Conservation (phyloP, 1,140 invertebrate genomes). For the Globodera ellingtonae region DNA sequence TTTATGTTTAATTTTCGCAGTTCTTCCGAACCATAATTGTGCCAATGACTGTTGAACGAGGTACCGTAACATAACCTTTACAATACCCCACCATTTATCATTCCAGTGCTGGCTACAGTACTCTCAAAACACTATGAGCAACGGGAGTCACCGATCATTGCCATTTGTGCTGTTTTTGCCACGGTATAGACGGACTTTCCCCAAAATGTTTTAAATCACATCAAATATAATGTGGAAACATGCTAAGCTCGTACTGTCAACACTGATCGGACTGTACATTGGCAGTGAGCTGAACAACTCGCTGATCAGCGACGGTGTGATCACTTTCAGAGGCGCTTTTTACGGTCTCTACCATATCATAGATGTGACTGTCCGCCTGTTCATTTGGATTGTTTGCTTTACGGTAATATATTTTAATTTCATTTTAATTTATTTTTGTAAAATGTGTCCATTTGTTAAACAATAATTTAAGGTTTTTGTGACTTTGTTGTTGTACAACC, state of each 20-base stretch:
- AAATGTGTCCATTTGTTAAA: not conserved
- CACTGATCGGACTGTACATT: constrained; percentile 28
- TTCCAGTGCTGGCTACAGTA: constrained; percentile 28
- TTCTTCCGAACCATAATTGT: constrained; percentile 31
- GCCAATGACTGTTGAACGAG: constrained; percentile 35
- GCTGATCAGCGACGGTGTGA: constrained; percentile 28
- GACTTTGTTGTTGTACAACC: constrained; percentile 32
- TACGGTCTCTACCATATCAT: constrained; percentile 36
- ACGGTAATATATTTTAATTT: not conserved
- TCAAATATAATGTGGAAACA: not conserved
- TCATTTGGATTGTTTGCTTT: constrained; percentile 37
- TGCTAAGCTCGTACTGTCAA: constrained; percentile 16
- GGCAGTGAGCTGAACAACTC: constrained; percentile 33
- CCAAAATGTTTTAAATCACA: too few relatives aligned
- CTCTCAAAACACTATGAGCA: constrained; percentile 32
- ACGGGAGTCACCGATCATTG: constrained; percentile 19
- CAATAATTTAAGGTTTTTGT: constrained; percentile 29
- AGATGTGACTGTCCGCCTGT: constrained; percentile 33
- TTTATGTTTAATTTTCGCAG: constrained; percentile 10
- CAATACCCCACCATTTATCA: not conserved
- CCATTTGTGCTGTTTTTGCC: constrained; percentile 20
- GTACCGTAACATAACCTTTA: not conserved
- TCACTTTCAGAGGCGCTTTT: constrained; percentile 23
- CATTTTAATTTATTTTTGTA: not conserved
- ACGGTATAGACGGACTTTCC: constrained; percentile 16